phyloP scores from a whole-genome alignment of 1,140 invertebrate species.

The Tribolium madens region DNA sequence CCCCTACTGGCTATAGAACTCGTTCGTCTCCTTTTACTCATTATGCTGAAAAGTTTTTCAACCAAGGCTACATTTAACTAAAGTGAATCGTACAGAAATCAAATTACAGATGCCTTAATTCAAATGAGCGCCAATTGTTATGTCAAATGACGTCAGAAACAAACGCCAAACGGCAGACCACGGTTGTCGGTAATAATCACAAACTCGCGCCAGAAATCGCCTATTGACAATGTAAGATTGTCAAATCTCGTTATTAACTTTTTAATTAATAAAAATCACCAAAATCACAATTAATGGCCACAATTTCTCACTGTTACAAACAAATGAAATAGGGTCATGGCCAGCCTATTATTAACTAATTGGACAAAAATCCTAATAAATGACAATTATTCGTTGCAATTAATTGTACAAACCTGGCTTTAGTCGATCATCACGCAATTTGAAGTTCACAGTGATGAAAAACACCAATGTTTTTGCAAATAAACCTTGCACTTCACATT shows the following conservation, averaged over 20 bases:
- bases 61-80: neutral
- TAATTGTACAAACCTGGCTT: neutral
- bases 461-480: neutral
- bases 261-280: too few relatives aligned
- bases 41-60: constrained; percentile 42
- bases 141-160: neutral
- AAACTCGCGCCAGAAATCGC: too few relatives aligned
- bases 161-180: neutral
- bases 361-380: too few relatives aligned
- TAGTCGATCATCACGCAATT: neutral
- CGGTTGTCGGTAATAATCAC: too few relatives aligned
- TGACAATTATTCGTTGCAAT: neutral
- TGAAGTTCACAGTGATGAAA: neutral
- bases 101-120: neutral
- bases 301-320: too few relatives aligned
- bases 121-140: neutral
- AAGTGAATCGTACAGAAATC: neutral
- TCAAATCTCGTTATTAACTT: too few relatives aligned
- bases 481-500: neutral
- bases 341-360: too few relatives aligned
- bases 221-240: too few relatives aligned
- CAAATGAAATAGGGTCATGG: too few relatives aligned
- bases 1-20: constrained; percentile 79
- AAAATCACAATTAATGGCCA: too few relatives aligned
- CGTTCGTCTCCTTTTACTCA: constrained; percentile 64